phyloP scores from a whole-genome alignment of 2,888 invertebrate species.

The Adela reaumurella region DNA sequence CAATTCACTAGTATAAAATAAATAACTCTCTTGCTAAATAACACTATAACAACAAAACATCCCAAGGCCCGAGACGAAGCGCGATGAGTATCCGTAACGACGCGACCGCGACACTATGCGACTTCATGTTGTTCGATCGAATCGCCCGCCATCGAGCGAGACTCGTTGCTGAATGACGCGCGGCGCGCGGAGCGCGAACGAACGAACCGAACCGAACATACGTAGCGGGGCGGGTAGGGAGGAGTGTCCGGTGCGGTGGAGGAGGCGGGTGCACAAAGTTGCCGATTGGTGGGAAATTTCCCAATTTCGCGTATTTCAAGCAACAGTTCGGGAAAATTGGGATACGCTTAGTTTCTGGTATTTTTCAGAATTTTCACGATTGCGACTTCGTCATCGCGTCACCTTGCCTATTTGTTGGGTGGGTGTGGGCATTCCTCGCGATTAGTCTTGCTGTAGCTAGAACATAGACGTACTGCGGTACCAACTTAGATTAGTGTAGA shows the following conservation, averaged over 20 bases:
- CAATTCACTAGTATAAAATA: constrained; percentile 54
- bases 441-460: too few species aligned
- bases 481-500: too few species aligned
- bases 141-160: constrained; percentile 53
- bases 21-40: constrained; percentile 37
- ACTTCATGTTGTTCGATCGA: not conserved
- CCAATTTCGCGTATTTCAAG: too few species aligned
- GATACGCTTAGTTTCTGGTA: too few species aligned
- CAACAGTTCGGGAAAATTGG: too few species aligned
- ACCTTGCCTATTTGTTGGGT: too few species aligned
- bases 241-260: not conserved
- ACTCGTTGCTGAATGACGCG: constrained; percentile 56
- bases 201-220: not conserved
- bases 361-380: too few species aligned
- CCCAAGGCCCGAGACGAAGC: constrained; percentile 8
- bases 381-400: too few species aligned
- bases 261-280: not conserved
- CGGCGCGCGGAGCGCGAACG: constrained; percentile 15
- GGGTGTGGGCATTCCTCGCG: too few species aligned
- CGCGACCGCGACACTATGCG: not conserved
- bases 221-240: not conserved
- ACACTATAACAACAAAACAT: constrained; percentile 54
- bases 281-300: not conserved
- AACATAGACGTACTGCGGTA: too few species aligned
- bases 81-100: not conserved